Evolutionary conservation across 2,797 vertebrate species (phyloP), one percentile per base, ranked within the genome.

Genomic region (Clangula hyemalis): DNA sequence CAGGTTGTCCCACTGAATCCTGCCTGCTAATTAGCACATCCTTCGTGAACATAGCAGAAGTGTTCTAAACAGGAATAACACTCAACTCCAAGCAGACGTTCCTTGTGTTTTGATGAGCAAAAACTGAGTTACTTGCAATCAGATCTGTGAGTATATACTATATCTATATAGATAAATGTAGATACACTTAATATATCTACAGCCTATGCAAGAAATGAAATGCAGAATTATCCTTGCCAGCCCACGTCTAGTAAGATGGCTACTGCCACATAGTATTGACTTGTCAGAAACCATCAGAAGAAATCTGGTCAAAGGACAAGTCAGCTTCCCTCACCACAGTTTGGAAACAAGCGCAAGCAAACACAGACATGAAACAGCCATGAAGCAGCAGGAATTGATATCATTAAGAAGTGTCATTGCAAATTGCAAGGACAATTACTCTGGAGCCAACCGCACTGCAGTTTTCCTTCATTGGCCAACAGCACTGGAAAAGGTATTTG

Each of bases 221-320:
- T 6, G 7, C 45, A 53, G 36, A 89, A 89, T 69, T 69, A 75
- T 5, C 30, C 22, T 72, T 4, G 5, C 8, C 25, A 53, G 38
- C 30, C 34, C 34, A 78, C 7, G 27, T 47, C 49, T 56, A 71
- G 24, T 22, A 53, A n/a, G 12, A 53, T 51, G 62, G 34, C 47
- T 72, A 69, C 9, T 47, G 54, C 45, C 39, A 87, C 0, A 0
- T 11, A 22, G 14, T 27, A 66, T 2, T 71, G 49, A 27, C 61
- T 84, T 81, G 41, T 38, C 43, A 81, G 62, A 85, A 36, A 71
- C 11, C 43, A 68, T 53, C 30, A 87, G 30, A 87, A 85, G 16
- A 10, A 84, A 75, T 45, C 17, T 25, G 2, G 4, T 34, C 13
- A 78, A 41, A 78, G 38, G 39, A 61, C 21, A 71, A 47, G 11